Base-by-base conservation (phyloP, 2,888 invertebrate genomes). In the Trachelus troglodyta region DNA sequence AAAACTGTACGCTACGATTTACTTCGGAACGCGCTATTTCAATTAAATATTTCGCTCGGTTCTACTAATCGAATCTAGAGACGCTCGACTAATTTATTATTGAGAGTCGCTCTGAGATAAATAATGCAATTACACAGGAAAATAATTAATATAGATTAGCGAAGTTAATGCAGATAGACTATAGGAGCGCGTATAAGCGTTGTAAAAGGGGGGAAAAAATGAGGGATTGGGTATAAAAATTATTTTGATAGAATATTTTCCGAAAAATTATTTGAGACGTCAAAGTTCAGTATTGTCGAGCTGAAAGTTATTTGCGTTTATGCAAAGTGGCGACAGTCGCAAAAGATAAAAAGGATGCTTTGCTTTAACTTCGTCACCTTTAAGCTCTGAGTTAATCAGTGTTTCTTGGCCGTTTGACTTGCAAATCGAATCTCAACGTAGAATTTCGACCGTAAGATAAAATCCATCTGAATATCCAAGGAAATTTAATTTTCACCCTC, bases 71-170 rank as follows among this genome's bases (percentile, higher is more conserved):
- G 71, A n/a, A 33, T 34, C 12, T 15, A 33, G 33, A 33, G 35
- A 74, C 35, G 37, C 31, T 33, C 35, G 74, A 30, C n/a, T 74
- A 34, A 74, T 34, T 34, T 74, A 74, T 74, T 74, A 74, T 74
- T 34, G 74, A 34, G 37, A 74, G 12, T 74, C 35, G 23, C 23
- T 12, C 23, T 34, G 74, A 33, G 74, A 34, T 74, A 74, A 74
- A 74, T 74, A 74, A 74, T 74, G 74, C 74, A 74, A 74, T 74
- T 74, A n/a, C 74, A 35, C 74, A 74, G 74, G n/a, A 35, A 34
- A 74, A 74, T 74, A 74, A 74, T 74, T 74, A 74, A 34, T 74
- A 74, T 74, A 12, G 74, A 74, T 74, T 34, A 23, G 6, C n/a
- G 31, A 31, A n/a, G 35, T 30, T 74, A 34, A n/a, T 11, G 3